A percentile compares a stretch with the other conserved stretches of the same genome.
phyloP scores from a whole-genome alignment of 1,140 invertebrate genomes.

The Lordiphosa collinella region DNA sequence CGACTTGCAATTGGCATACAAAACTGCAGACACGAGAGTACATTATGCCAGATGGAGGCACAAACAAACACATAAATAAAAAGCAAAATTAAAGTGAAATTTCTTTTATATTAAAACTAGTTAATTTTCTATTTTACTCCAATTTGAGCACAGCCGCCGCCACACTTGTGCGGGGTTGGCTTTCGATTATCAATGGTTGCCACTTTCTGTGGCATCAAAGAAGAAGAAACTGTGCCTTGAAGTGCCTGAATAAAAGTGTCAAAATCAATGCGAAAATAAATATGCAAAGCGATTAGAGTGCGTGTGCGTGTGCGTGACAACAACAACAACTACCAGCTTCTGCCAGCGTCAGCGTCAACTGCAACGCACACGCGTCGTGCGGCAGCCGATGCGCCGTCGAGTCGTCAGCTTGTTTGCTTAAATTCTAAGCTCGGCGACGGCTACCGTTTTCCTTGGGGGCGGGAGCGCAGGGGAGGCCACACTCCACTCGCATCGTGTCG shows the following conservation, averaged over 20 bases:
- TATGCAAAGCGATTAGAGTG: constrained; percentile 13
- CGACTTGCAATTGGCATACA: constrained; percentile 62
- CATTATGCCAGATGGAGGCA: constrained; percentile 59
- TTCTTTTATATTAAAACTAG: constrained; percentile 64
- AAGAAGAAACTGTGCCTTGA: constrained; percentile 13
- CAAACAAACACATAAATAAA: constrained; percentile 78
- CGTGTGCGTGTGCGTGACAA: constrained; percentile 32
- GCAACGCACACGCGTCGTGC: constrained; percentile 4
- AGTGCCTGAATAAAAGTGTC: constrained; percentile 20
- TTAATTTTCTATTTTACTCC: constrained; percentile 79
- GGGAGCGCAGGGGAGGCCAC: background rate
- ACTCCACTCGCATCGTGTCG: constrained; percentile 34
- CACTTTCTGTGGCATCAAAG: constrained; percentile 9
- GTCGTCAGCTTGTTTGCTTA: constrained; percentile 68
- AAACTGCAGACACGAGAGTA: constrained; percentile 43
- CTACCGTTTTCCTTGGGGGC: constrained; percentile 44
- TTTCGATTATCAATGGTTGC: constrained; percentile 54
- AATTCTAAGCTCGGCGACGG: constrained; percentile 77
- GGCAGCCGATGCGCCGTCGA: constrained; percentile 26
- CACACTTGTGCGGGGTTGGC: constrained; percentile 38
- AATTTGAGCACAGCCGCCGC: constrained; percentile 50
- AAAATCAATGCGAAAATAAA: constrained; percentile 10
- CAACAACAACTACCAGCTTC: constrained; percentile 39
- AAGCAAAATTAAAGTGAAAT: constrained; percentile 79
- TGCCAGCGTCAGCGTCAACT: constrained; percentile 13